phyloP scores from a whole-genome alignment of 2,888 invertebrate genomes.

The Meta bourneti region DNA sequence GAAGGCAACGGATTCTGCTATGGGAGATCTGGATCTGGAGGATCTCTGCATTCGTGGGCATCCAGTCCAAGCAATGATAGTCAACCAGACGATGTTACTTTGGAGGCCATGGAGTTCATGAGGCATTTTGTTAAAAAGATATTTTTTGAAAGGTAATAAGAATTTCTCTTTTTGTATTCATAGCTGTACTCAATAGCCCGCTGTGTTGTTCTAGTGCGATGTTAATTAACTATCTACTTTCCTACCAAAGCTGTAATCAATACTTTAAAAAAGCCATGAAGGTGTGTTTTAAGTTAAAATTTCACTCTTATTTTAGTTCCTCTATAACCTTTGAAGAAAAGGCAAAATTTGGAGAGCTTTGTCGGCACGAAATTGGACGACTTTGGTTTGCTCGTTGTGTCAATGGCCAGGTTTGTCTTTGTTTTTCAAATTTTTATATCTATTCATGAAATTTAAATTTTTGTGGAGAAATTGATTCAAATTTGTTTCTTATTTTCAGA shows the following conservation, averaged over 20 bases:
- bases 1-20: constrained; percentile 71
- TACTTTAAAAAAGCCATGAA: too few species aligned
- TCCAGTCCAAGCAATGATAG: constrained; percentile 84
- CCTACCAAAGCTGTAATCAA: not conserved
- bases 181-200: not conserved
- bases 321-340: constrained; percentile 85
- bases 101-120: constrained; percentile 85
- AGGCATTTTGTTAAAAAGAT: constrained; percentile 85
- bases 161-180: not conserved
- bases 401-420: constrained; percentile 81
- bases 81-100: constrained; percentile 84
- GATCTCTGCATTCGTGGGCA: constrained; percentile 85
- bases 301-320: constrained; percentile 80
- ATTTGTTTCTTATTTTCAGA: constrained; percentile 81
- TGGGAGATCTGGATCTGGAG: constrained; percentile 83
- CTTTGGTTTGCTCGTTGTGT: constrained; percentile 87
- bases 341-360: constrained; percentile 86
- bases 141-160: constrained; percentile 83
- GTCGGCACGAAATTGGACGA: constrained; percentile 85
- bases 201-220: too few species aligned
- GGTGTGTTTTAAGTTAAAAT: too few species aligned
- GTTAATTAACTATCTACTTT: too few species aligned
- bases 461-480: not conserved
- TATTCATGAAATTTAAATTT: not conserved
- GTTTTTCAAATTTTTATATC: not conserved